Base-by-base conservation (phyloP, 2,113 vertebrate species). In the Gavialis gangeticus region DNA sequence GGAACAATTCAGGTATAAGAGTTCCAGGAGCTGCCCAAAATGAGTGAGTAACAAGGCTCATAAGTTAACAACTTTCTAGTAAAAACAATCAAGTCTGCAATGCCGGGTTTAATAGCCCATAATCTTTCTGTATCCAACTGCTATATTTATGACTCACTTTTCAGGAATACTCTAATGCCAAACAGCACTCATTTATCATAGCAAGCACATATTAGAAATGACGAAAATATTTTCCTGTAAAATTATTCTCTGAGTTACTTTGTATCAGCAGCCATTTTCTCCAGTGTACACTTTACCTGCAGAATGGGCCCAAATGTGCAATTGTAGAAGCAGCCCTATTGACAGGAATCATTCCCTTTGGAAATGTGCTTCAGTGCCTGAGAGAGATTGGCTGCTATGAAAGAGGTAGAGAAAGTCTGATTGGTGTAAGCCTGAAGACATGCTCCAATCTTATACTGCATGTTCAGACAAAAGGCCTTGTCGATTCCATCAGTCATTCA, bases 51-150 rank as follows among this genome's bases (percentile, higher is more conserved):
- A 46, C 46, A 46, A 46, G 46, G 46, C 46, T 46, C 46, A 46
- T 77, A 81, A 91, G 94, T 87, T 95, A 95, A 75, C 10, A 89
- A n/a, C 15, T 94, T 96, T 90, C 73, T 96, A 84, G 83, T 84
- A 88, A 63, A 93, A 97, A 89, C 30, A 90, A 3, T n/a, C 4
- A n/a, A 95, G 78, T 92, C 84, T 93, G 55, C 10, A 84, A 56
- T 79, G 84, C 28, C 11, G 93, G 83, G 88, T 89, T 85, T 86
- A 94, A 96, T 81, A 24, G 10, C 88, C 28, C 75, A 25, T 73
- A 80, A 78, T 34, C 17, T 85, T 62, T 85, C 77, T 83, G 27
- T 92, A 5, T 46, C 79, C 56, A 88, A 14, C 71, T 89, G 15
- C 34, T 75, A 6, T 59, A 78, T 87, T 95, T 93, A 88, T 67